phyloP scores from a whole-genome alignment of 1,140 invertebrate genomes.

The Brachionus manjavacas region DNA sequence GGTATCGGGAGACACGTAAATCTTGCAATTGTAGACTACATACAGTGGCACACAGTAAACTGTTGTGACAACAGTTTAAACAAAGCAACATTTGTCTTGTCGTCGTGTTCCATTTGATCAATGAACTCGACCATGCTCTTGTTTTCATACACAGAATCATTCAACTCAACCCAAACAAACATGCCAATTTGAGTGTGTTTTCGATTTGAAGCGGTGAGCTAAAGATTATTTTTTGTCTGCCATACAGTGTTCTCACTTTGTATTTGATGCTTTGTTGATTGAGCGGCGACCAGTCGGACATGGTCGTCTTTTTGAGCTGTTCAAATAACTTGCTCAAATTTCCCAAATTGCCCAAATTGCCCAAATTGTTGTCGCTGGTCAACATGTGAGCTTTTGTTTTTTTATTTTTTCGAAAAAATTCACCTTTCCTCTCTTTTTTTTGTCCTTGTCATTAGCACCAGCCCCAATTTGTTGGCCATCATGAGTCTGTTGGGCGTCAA shows the following conservation, averaged over 20 bases:
- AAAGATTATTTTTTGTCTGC: neutral
- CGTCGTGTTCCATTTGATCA: neutral
- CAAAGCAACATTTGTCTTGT: neutral
- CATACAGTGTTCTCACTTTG: conserved; percentile 32
- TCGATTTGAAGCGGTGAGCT: conserved; percentile 39
- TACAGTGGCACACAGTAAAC: conserved; percentile 33
- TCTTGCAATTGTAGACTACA: conserved; percentile 22
- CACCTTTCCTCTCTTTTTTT: neutral
- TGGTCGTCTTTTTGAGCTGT: too few relatives aligned
- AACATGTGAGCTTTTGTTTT: neutral
- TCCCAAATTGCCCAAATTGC: too few relatives aligned
- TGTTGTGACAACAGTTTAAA: conserved; percentile 5
- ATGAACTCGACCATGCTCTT: neutral
- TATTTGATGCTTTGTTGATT: neutral
- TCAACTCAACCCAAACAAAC: neutral
- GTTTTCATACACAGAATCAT: neutral
- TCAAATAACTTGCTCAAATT: too few relatives aligned
- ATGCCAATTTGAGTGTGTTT: conserved; percentile 31
- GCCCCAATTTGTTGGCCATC: too few relatives aligned
- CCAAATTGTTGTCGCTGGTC: too few relatives aligned
- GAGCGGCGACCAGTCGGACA: too few relatives aligned
- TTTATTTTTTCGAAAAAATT: neutral
- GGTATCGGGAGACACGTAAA: neutral
- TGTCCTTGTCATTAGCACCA: too few relatives aligned
- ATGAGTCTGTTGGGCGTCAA: neutral